Base-by-base conservation (phyloP, 2,888 invertebrate species). In the Diplazon laetatorius region DNA sequence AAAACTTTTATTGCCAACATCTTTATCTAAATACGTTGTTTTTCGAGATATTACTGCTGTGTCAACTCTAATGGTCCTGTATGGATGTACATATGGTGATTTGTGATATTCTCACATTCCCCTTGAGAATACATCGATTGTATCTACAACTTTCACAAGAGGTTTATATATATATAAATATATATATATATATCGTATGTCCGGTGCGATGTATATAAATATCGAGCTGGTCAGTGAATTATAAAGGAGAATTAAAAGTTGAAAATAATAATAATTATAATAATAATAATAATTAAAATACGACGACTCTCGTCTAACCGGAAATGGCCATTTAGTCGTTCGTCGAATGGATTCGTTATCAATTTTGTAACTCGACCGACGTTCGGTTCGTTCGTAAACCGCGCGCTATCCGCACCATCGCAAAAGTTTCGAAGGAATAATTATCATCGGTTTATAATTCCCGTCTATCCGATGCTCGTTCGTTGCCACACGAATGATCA, bases 201-300 rank as follows among this genome's bases (percentile, higher is more conserved):
- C 37, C n/a, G 16, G 16, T 14, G 35, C 4, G 25, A n/a, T n/a
- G n/a, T n/a, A n/a, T n/a, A n/a, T n/a, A 12, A 16, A 35, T 46
- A 46, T 63, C 63, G 46, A 63, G 25, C 30, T 18, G 20, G 9
- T 65, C 20, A 6, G 37, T 37, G 37, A 12, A 65, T 37, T 39
- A 48, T 65, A 20, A 46, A 65, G 12, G 48, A 37, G n/a, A n/a
- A 42, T n/a, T 2, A 10, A 37, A 37, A 37, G 12, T 10, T 10
- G 12, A 37, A 37, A 37, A 37, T 10, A 37, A 30, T 25, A 22
- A 25, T 25, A 52, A 14, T n/a, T n/a, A n/a, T n/a, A n/a, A n/a
- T n/a, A n/a, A n/a, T n/a, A n/a, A n/a, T n/a, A n/a, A n/a, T n/a
- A n/a, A n/a, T n/a, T n/a, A n/a, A n/a, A n/a, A n/a, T n/a, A n/a